A percentile compares a stretch with the other conserved stretches of the same genome.
Conservation (phyloP, 1,140 invertebrate species). For the Leucophenga varia region DNA sequence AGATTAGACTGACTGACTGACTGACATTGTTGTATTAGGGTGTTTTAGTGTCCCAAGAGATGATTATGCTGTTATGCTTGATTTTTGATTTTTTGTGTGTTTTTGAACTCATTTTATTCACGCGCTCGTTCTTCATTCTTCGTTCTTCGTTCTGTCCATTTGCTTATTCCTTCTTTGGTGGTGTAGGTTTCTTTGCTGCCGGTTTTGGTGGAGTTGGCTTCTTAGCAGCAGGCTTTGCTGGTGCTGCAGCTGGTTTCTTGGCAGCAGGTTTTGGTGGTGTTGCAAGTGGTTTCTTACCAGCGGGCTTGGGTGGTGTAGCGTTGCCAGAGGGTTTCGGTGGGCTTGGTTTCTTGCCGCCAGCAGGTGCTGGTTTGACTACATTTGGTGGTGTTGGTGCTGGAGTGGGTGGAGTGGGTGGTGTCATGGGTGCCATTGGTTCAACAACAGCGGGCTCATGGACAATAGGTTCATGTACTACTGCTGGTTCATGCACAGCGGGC, state of each 20-base stretch:
- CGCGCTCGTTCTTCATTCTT: too few relatives aligned
- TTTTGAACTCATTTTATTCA: too few relatives aligned
- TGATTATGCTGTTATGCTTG: neutral
- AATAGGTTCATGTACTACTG: neutral
- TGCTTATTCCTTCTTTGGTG: too few relatives aligned
- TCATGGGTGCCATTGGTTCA: conserved; percentile 18
- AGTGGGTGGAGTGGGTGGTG: conserved; percentile 34
- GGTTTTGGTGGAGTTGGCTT: conserved; percentile 38
- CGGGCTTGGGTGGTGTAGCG: conserved; percentile 7
- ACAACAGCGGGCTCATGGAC: neutral
- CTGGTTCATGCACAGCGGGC: too few relatives aligned
- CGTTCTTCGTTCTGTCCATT: too few relatives aligned
- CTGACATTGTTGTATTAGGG: too few relatives aligned
- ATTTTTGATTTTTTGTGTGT: conserved; percentile 3
- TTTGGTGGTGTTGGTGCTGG: conserved; percentile 7
- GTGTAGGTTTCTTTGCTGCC: conserved; percentile 30
- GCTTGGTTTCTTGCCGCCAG: conserved; percentile 1
- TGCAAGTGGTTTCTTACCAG: conserved; percentile 21
- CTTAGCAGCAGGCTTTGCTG: conserved; percentile 19
- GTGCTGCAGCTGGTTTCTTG: conserved; percentile 12
- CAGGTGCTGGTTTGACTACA: conserved; percentile 20
- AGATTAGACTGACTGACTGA: too few relatives aligned
- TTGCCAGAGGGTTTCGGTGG: conserved; percentile 8
- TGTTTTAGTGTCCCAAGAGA: too few relatives aligned
- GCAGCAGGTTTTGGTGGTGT: conserved; percentile 19